phyloP scores from a whole-genome alignment of 2,888 invertebrate species.

The Drosophila mulleri region DNA sequence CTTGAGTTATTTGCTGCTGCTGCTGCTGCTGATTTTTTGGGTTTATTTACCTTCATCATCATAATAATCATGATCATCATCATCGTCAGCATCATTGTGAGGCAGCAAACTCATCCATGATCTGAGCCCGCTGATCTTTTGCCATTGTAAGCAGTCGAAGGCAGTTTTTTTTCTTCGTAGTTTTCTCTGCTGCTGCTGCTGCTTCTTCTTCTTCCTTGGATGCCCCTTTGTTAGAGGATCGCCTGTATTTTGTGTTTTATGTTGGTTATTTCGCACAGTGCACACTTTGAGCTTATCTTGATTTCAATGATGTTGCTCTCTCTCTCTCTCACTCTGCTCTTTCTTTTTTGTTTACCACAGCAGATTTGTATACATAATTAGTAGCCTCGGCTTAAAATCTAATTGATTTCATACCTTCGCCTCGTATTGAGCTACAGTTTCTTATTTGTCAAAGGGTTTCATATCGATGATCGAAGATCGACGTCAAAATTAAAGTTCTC shows the following conservation, averaged over 20 bases:
- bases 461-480: not conserved
- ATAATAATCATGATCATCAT: conserved; percentile 23
- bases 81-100: conserved; percentile 18
- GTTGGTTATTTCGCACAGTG: conserved; percentile 56
- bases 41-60: conserved; percentile 67
- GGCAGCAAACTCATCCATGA: conserved; percentile 46
- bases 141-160: conserved; percentile 50
- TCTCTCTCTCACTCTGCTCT: not conserved
- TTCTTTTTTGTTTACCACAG: not conserved
- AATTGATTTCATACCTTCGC: conserved; percentile 50
- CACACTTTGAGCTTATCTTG: conserved; percentile 63
- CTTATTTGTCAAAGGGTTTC: conserved; percentile 2
- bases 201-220: not conserved
- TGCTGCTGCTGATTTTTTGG: conserved; percentile 46
- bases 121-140: conserved; percentile 59
- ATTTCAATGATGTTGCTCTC: conserved; percentile 36
- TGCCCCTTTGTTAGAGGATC: conserved; percentile 26
- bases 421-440: conserved; percentile 40
- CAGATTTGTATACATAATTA: conserved; percentile 39
- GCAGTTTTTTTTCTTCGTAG: conserved; percentile 18
- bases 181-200: not conserved
- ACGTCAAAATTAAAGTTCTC: not conserved
- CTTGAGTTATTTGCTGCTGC: conserved; percentile 35
- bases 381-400: conserved; percentile 13
- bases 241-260: conserved; percentile 25